phyloP scores from a whole-genome alignment of 2,797 vertebrate species.

The Enteromius mattozi region DNA sequence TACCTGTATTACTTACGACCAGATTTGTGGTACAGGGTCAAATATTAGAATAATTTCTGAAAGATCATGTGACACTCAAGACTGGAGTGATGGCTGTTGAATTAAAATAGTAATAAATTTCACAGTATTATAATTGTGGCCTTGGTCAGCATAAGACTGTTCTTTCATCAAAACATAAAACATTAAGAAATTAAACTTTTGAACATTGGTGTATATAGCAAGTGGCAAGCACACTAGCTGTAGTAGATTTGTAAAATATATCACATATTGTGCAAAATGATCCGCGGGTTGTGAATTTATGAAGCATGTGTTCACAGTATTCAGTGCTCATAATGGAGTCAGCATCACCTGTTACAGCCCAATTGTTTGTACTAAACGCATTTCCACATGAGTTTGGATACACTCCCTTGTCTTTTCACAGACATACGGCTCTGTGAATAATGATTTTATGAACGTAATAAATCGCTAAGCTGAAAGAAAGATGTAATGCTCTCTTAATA shows the following conservation, averaged over 20 bases:
- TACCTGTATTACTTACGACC: background rate
- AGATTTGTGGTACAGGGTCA: background rate
- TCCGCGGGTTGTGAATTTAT: background rate
- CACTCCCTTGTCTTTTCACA: background rate
- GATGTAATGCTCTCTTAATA: background rate
- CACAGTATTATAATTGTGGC: background rate
- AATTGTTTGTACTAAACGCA: background rate
- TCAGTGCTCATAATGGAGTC: constrained; percentile 4
- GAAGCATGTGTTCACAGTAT: background rate
- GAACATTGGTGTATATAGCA: background rate
- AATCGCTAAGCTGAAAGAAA: background rate
- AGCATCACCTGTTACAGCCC: constrained; percentile 12
- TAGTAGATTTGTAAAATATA: background rate
- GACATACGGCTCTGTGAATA: background rate
- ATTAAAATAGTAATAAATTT: background rate
- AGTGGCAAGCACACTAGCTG: background rate
- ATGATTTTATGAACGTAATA: background rate
- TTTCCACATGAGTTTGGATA: constrained; percentile 11
- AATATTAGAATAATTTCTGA: background rate
- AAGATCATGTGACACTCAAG: background rate
- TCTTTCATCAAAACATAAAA: background rate
- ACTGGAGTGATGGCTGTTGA: background rate
- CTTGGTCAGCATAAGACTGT: background rate
- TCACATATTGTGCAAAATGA: too few species aligned
- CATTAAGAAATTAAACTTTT: background rate